Evolutionary conservation across 2,888 invertebrate genomes (phyloP), one percentile per base, ranked within the genome.

Genomic region (Diplolepis rosae): DNA sequence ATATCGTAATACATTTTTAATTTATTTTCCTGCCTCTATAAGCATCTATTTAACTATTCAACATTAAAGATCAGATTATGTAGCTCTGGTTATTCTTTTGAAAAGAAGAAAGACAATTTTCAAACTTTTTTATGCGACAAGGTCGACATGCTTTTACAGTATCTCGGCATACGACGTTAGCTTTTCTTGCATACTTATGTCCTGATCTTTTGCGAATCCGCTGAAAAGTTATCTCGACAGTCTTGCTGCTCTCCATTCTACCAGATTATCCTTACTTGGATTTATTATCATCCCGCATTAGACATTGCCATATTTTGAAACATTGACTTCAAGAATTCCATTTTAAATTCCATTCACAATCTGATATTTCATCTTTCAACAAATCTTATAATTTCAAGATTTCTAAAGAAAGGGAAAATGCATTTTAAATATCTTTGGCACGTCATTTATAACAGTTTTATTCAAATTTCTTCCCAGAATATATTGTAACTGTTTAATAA

Each of bases 211-310:
- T 61, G 24, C 61, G 61, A 61, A 61, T 39, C 61, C 61, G 61
- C 61, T 61, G 61, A 61, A 61, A 61, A 61, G 61, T 61, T 61
- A 61, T 61, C 61, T 61, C 61, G 24, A 39, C 61, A 61, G 61
- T 61, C 61, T 61, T 61, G 39, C 61, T 61, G 24, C 61, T 61
- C 35, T 61, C 61, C 61, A 61, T 61, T 61, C 61, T 24, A 22
- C 39, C 39, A 35, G 61, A 61, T 61, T 61, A 61, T 39, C 61
- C 61, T 39, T 6, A 22, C 61, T 39, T 9, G 24, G 61, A 61
- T 61, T 61, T 61, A 61, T 61, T 61, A 61, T 61, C 61, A 61
- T 61, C 61, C 61, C 27, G 27, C 61, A 61, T 56, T 56, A 56
- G 56, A 56, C 32, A 56, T 56, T 13, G 56, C 32, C 32, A 32